These are phyloP conservation scores for Lepus timidus DNA, from an alignment of 2,113 vertebrate species.

Conservation along the genomic window DNA sequence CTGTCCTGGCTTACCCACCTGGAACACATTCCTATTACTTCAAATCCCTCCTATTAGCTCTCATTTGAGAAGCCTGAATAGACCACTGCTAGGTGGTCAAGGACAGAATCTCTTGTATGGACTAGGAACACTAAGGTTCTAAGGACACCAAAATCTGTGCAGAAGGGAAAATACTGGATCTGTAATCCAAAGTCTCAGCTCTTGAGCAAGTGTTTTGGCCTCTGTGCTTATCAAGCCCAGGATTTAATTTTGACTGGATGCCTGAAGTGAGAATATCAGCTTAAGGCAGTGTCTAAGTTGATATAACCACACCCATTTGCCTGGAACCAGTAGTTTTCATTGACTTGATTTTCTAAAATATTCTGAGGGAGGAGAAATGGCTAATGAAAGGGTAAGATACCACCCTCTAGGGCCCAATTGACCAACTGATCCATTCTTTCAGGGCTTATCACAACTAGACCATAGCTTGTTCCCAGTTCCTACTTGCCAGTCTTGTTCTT, in stretches of 20 bases:
- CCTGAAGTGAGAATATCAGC: background rate
- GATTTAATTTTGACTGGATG: constrained; percentile 17
- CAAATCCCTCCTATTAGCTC: constrained; percentile 12
- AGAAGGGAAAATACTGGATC: background rate
- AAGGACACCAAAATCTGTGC: background rate
- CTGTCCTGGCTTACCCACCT: background rate
- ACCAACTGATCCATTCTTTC: background rate
- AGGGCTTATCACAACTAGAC: constrained; percentile 11
- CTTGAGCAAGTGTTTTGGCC: background rate
- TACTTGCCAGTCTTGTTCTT: background rate
- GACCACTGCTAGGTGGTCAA: background rate
- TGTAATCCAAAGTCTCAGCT: constrained; percentile 37
- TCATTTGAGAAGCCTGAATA: background rate
- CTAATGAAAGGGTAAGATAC: constrained; percentile 19
- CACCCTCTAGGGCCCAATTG: background rate
- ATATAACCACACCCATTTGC: background rate
- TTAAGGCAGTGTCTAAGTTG: constrained; percentile 14
- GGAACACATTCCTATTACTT: background rate
- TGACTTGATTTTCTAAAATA: constrained; percentile 48
- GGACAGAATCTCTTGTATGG: background rate
- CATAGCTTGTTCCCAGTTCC: background rate
- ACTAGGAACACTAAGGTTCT: background rate
- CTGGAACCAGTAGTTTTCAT: constrained; percentile 7
- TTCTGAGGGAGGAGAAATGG: background rate
- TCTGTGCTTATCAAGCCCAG: background rate